Evolutionary conservation across 2,888 invertebrate species (phyloP).

Genomic region (Eugnorisma glareosa): DNA sequence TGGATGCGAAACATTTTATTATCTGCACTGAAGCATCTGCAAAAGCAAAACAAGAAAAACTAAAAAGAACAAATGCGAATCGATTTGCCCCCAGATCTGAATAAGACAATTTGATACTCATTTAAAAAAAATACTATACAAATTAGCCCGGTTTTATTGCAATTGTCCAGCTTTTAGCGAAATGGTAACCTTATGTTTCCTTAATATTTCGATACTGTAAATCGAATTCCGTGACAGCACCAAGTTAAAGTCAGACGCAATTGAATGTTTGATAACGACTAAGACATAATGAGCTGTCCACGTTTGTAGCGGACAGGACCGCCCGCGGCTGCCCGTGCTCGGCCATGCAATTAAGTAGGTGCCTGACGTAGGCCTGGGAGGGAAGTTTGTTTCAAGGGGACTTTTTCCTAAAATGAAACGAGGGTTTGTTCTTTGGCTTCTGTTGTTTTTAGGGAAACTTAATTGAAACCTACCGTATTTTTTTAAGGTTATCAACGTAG

Average conservation of each 20-base stretch:
- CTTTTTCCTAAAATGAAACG: conserved; percentile 5
- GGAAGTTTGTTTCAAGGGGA: neutral
- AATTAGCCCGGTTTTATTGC: neutral
- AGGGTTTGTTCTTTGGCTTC: neutral
- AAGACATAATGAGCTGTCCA: conserved; percentile 23
- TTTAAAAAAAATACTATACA: neutral
- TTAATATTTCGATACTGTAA: neutral
- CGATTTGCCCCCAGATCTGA: neutral
- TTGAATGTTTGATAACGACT: conserved; percentile 13
- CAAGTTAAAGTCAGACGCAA: conserved; percentile 1
- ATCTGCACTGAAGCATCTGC: neutral
- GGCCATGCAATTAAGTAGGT: conserved; percentile 15
- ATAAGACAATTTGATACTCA: too few relatives aligned
- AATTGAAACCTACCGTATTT: neutral
- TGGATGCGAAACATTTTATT: neutral
- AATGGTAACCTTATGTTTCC: neutral
- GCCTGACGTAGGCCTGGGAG: conserved; percentile 13
- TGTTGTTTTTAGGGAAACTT: neutral
- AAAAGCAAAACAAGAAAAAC: too few relatives aligned
- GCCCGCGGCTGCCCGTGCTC: conserved; percentile 35
- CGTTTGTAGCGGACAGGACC: conserved; percentile 18
- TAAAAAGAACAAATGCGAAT: neutral
- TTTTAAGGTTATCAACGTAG: neutral
- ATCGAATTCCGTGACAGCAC: neutral
- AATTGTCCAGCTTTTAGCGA: neutral